These are phyloP conservation scores for Potorous gilbertii DNA, from an alignment of 2,797 vertebrate genomes.

Conservation along the genomic window DNA sequence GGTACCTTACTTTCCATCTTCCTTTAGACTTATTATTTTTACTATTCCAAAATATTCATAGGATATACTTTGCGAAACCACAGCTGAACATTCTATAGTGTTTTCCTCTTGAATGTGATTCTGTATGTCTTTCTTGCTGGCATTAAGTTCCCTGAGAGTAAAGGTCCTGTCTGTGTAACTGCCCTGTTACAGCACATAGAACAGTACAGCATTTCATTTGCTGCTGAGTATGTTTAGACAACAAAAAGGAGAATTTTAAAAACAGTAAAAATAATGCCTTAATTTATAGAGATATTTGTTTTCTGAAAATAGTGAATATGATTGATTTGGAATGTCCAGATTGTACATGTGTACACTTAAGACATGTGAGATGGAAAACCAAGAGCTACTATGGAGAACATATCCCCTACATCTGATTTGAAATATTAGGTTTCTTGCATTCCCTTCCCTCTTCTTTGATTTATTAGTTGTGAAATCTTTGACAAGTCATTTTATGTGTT, in stretches of 20 bases:
- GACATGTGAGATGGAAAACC: neutral
- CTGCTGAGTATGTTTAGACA: conserved; percentile 36
- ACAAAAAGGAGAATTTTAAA: conserved; percentile 52
- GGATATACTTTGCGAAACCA: neutral
- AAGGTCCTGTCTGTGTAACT: conserved; percentile 25
- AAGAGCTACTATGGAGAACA: neutral
- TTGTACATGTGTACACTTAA: conserved; percentile 1
- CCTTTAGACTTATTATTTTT: conserved; percentile 40
- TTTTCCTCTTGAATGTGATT: neutral
- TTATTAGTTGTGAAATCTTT: neutral
- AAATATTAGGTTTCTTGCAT: neutral
- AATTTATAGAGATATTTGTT: conserved; percentile 41
- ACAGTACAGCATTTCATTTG: neutral
- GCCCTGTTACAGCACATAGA: neutral
- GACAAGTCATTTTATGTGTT: neutral
- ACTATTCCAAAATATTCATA: conserved; percentile 10
- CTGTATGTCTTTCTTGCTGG: conserved; percentile 10
- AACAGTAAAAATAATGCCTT: conserved; percentile 48
- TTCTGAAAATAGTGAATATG: conserved; percentile 48
- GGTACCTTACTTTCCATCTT: neutral
- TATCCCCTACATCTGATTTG: neutral
- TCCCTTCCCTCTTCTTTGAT: neutral
- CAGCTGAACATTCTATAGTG: neutral
- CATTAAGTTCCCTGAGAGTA: conserved; percentile 22
- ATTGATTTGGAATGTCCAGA: conserved; percentile 21